Percentiles rank a stretch among this genome's conserved stretches.
phyloP scores from a whole-genome alignment of 2,888 invertebrate genomes.

The Limnephilus auricula region DNA sequence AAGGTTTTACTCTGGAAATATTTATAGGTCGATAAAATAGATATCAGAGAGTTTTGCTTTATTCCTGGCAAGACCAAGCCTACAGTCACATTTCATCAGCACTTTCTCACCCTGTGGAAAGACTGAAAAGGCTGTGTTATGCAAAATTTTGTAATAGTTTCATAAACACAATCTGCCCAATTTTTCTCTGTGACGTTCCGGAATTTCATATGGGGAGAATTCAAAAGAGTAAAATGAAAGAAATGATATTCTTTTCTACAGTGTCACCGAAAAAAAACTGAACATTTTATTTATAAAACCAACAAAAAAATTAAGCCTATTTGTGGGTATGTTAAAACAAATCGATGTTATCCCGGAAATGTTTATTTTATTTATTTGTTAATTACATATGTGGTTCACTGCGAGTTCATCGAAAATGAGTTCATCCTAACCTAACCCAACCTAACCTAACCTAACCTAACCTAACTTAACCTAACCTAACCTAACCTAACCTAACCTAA shows the following conservation, averaged over 20 bases:
- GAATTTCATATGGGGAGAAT: slow-evolving; percentile 16
- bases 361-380: too few species aligned
- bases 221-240: slow-evolving; percentile 9
- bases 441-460: too few species aligned
- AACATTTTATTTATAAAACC: too few species aligned
- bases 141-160: not conserved
- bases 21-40: not conserved
- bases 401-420: too few species aligned
- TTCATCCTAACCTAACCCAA: too few species aligned
- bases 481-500: too few species aligned
- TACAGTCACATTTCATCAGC: not conserved
- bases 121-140: not conserved
- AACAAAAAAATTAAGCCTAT: too few species aligned
- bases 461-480: too few species aligned
- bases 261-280: not conserved
- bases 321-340: too few species aligned
- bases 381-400: too few species aligned
- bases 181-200: not conserved
- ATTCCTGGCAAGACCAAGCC: not conserved
- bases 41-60: not conserved
- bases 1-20: too few species aligned
- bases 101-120: not conserved
- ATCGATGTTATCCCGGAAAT: too few species aligned
- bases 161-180: not conserved
- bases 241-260: not conserved